Conservation (phyloP, 2,797 vertebrate species). For the Morus bassanus region DNA sequence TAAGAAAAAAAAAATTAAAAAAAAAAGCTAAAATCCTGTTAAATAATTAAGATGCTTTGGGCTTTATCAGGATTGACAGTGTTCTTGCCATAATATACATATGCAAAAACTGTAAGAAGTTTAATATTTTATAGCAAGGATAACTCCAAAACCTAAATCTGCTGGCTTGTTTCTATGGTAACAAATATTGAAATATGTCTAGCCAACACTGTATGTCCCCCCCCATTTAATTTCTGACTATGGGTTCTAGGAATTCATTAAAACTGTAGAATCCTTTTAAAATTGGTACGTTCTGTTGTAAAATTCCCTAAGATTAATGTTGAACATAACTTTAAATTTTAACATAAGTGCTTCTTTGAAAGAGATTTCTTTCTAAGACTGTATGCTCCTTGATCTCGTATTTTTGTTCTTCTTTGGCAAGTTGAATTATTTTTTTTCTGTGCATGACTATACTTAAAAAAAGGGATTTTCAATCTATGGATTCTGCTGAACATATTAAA, state of each 20-base stretch:
- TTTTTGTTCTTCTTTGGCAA: slow-evolving; percentile 23
- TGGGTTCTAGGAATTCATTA: slow-evolving; percentile 70
- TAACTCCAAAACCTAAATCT: slow-evolving; percentile 74
- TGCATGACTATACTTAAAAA: slow-evolving; percentile 1
- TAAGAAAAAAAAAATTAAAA: background rate
- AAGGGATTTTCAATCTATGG: background rate
- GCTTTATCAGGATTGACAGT: slow-evolving; percentile 53
- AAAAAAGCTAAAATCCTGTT: slow-evolving; percentile 20
- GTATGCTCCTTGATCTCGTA: background rate
- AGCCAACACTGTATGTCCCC: slow-evolving; percentile 67
- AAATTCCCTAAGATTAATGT: slow-evolving; percentile 57
- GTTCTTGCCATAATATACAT: slow-evolving; percentile 61
- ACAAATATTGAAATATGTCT: slow-evolving; percentile 75
- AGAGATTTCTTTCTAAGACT: slow-evolving; percentile 23
- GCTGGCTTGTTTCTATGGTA: slow-evolving; percentile 77
- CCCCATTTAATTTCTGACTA: slow-evolving; percentile 68
- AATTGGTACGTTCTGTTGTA: slow-evolving; percentile 41
- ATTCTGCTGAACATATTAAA: background rate
- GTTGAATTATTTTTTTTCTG: background rate
- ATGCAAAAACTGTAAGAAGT: slow-evolving; percentile 72
- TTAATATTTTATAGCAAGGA: slow-evolving; percentile 79
- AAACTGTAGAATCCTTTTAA: slow-evolving; percentile 56
- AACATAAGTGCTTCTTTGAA: slow-evolving; percentile 53
- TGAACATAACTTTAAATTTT: slow-evolving; percentile 61
- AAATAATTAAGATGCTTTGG: slow-evolving; percentile 64